These are phyloP conservation scores for Micronycteris hirsuta DNA, from an alignment of 2,113 vertebrate genomes.

Conservation along the genomic window DNA sequence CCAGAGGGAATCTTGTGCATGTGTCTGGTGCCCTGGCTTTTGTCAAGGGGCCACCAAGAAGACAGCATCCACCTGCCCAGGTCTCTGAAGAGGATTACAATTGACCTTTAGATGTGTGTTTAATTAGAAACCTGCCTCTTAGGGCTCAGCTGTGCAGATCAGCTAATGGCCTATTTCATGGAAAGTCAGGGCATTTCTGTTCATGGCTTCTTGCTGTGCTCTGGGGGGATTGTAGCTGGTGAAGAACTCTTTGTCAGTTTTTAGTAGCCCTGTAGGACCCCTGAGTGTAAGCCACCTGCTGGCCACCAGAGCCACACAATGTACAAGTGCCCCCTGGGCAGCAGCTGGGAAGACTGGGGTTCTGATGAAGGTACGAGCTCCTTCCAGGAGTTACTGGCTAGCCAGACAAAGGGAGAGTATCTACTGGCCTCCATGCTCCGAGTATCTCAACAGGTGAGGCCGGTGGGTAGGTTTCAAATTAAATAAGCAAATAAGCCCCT, in stretches of 20 bases:
- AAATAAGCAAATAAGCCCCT: neutral
- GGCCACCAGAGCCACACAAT: neutral
- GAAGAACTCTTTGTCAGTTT: neutral
- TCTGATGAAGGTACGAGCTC: neutral
- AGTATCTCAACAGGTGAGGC: neutral
- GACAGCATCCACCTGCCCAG: neutral
- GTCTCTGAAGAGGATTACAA: neutral
- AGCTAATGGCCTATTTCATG: neutral
- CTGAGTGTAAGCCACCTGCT: neutral
- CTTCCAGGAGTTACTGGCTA: neutral
- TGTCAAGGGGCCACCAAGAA: neutral
- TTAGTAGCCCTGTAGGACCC: neutral
- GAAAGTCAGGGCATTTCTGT: neutral
- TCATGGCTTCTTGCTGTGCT: neutral
- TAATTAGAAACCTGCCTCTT: neutral
- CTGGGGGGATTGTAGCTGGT: neutral
- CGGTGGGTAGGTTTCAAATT: neutral
- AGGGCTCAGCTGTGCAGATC: neutral
- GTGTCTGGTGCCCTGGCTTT: neutral
- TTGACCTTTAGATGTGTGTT: neutral
- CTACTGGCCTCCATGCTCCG: neutral
- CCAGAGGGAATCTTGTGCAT: no score
- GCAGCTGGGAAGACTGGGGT: neutral
- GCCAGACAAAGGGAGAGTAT: neutral
- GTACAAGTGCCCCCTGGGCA: neutral